Percentiles rank a stretch among this genome's conserved stretches.
Conservation (phyloP, 2,113 vertebrate genomes). For the Carlito syrichta region DNA sequence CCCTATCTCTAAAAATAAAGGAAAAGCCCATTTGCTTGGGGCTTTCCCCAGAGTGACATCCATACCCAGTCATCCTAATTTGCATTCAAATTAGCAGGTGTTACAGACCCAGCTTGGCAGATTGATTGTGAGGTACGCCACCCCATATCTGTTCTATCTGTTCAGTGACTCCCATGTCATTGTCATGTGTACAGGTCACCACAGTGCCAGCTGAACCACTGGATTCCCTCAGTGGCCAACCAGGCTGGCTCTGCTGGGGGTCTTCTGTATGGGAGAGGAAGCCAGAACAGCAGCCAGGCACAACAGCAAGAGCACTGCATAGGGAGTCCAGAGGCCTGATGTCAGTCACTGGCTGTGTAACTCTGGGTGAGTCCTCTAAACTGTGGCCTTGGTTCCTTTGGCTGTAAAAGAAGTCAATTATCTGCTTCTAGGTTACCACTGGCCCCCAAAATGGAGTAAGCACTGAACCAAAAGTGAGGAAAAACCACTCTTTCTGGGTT, state of each 20-base stretch:
- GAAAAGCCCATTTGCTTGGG: not conserved
- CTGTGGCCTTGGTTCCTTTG: not conserved
- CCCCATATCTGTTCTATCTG: not conserved
- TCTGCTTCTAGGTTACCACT: not conserved
- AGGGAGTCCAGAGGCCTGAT: not conserved
- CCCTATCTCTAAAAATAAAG: too few species aligned
- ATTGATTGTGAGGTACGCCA: not conserved
- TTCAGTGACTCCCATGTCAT: not conserved
- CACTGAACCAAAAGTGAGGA: not conserved
- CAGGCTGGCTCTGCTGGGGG: not conserved
- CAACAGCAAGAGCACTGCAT: not conserved
- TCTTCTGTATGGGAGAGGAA: not conserved
- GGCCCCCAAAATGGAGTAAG: not conserved
- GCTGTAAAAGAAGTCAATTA: not conserved
- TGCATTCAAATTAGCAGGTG: not conserved
- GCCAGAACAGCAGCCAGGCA: not conserved
- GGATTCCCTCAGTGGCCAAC: not conserved
- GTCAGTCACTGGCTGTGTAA: not conserved
- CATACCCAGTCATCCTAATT: not conserved
- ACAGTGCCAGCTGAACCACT: not conserved
- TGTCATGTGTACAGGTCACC: not conserved
- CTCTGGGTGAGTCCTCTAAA: not conserved
- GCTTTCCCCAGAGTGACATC: not conserved
- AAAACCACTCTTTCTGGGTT: not conserved
- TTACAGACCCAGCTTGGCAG: accelerated